Evolutionary conservation across 53 echinoderm and acorn worm genomes (phyloP).

Genomic region (Pentamera pediparva): DNA sequence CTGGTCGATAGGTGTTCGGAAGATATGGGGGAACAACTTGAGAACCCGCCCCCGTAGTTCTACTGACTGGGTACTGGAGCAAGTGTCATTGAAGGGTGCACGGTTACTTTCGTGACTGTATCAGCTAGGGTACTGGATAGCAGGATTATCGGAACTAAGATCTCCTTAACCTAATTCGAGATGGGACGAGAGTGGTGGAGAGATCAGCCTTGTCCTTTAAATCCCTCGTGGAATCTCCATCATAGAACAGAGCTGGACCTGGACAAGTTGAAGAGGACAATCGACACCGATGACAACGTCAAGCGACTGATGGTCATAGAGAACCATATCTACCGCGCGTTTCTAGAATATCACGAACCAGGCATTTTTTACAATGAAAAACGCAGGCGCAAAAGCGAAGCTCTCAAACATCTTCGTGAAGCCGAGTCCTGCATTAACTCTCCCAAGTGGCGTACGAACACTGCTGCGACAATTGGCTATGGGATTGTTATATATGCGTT

Average conservation of each 20-base stretch:
- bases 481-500: slow-evolving; percentile 5
- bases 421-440: neutral
- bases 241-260: slow-evolving; percentile 4
- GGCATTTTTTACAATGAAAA: neutral
- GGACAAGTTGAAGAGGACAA: neutral
- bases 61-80: too few relatives aligned
- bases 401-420: neutral
- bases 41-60: too few relatives aligned
- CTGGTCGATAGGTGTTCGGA: too few relatives aligned
- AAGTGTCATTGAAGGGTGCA: too few relatives aligned
- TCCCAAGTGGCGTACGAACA: neutral
- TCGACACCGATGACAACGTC: slow-evolving; percentile 15
- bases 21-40: too few relatives aligned
- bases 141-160: neutral
- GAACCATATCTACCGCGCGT: slow-evolving; percentile 2
- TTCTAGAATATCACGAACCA: neutral
- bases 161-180: too few relatives aligned
- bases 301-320: neutral
- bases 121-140: neutral
- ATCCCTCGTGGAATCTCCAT: neutral
- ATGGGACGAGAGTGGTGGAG: neutral
- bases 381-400: neutral
- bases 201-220: slow-evolving; percentile 4
- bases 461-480: neutral
- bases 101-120: too few relatives aligned